Base-by-base conservation (phyloP, 2,797 vertebrate genomes). In the Sebastes iracundus region DNA sequence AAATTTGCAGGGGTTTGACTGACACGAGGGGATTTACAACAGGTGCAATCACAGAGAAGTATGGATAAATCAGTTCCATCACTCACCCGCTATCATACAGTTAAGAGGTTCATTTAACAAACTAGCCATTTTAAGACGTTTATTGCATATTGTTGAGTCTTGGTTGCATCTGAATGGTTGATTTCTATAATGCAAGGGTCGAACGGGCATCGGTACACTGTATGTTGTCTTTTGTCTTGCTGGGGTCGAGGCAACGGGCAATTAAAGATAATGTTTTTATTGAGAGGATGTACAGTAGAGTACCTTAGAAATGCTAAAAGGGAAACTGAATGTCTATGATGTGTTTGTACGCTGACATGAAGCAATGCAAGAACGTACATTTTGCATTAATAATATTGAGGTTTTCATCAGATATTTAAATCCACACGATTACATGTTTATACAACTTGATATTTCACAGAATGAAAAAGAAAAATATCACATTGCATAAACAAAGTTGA, bases 311-410 rank as follows among this genome's bases (percentile, higher is more conserved):
- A 81, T 32, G 28, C 62, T 77, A 2, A 88, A 93, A 90, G 83
- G 90, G 88, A 91, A 89, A 67, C 53, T 81, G 79, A 89, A 86
- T 87, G 89, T 89, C 68, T 76, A 22, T 38, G 42, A 56, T 62
- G 53, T 63, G 70, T 86, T 80, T 77, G 66, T 77, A 75, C n/a
- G 5, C 35, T 60, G 60, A 82, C 28, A 32, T 27, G 6, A 49
- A 80, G 56, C 7, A 65, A 35, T 72, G 70, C 46, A 38, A 33
- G 27, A 32, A 68, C 14, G 3, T 30, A 59, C 0, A 14, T 53
- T 62, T 27, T 60, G 35, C 6, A 5, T 35, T 23, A 7, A 32
- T 63, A 64, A 49, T 33, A 22, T 4, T 5, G 25, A 71, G 27
- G 20, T 62, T 42, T n/a, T 42, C 35, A 71, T 61, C 38, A 30